Evolutionary conservation across 2,797 vertebrate genomes (phyloP).

Genomic region (Loris lydekkerianus): DNA sequence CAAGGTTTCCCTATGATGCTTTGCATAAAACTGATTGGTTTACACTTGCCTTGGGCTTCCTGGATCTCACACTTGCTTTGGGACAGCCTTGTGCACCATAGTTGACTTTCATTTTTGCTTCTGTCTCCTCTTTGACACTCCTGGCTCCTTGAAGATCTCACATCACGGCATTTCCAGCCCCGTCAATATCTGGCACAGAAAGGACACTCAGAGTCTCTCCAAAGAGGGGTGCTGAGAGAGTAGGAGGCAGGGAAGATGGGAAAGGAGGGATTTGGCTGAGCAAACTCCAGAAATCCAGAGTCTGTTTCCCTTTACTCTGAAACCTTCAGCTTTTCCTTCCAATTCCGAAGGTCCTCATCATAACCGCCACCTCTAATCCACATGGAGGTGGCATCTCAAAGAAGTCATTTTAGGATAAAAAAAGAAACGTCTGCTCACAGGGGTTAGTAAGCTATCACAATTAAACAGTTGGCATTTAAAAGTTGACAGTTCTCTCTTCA

Average conservation of each 20-base stretch:
- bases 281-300: neutral
- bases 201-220: neutral
- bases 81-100: rapidly evolving
- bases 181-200: neutral
- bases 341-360: neutral
- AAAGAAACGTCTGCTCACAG: neutral
- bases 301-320: neutral
- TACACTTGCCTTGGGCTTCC: neutral
- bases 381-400: neutral
- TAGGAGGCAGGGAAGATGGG: neutral
- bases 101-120: neutral
- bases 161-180: neutral
- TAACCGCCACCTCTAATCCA: neutral
- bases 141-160: neutral
- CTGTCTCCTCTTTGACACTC: neutral
- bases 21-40: rapidly evolving
- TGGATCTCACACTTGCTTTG: rapidly evolving
- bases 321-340: neutral
- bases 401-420: neutral
- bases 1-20: too few species aligned
- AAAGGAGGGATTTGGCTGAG: neutral
- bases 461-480: rapidly evolving
- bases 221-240: neutral
- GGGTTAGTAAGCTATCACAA: too few species aligned
- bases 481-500: neutral